These are phyloP conservation scores for Antechinus stuartii DNA, from an alignment of 2,113 vertebrate genomes.

Conservation along the genomic window DNA sequence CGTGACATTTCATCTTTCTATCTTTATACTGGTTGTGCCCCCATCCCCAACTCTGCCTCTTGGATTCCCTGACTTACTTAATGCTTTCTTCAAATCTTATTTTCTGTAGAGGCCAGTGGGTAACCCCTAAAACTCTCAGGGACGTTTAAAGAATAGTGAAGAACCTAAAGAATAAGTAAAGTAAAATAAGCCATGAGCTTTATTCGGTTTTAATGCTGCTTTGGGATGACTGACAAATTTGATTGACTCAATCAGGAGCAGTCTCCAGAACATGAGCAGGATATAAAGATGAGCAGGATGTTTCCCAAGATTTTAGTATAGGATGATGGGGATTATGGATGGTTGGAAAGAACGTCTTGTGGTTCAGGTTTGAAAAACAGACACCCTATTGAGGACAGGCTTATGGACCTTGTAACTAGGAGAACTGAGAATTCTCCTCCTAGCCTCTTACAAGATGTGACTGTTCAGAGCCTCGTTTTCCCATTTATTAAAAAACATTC, in stretches of 20 bases:
- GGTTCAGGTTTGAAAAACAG: background rate
- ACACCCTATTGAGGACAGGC: background rate
- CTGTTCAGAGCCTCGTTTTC: background rate
- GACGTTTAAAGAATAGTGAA: too few relatives aligned
- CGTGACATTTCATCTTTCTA: background rate
- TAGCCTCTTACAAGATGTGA: background rate
- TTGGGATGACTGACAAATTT: background rate
- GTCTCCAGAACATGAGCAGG: background rate
- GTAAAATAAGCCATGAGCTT: background rate
- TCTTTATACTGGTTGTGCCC: background rate
- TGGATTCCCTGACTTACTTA: background rate
- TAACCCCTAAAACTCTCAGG: background rate
- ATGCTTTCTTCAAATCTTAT: background rate
- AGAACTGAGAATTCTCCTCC: background rate
- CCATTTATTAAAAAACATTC: background rate
- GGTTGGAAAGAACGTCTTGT: background rate
- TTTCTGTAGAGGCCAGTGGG: background rate
- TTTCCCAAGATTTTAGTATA: background rate
- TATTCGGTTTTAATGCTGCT: background rate
- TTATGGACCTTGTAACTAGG: background rate
- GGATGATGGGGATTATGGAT: background rate
- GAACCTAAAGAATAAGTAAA: background rate
- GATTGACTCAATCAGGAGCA: background rate
- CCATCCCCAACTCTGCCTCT: background rate
- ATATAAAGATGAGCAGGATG: background rate